These are phyloP conservation scores for Syncerus caffer DNA, from an alignment of 2,797 vertebrate genomes.

Conservation along the genomic window DNA sequence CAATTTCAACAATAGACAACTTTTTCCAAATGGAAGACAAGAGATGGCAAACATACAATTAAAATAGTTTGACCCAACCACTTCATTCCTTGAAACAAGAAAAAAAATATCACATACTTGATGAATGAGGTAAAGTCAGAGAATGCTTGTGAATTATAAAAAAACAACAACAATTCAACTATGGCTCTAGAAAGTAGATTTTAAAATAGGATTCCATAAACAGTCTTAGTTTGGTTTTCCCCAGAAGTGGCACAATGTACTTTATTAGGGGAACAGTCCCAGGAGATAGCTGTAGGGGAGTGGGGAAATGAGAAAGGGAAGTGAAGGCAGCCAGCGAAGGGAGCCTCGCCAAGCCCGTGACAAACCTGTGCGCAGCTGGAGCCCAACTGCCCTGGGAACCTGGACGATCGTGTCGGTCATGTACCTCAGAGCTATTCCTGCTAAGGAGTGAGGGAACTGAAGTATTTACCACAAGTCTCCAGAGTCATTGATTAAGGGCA, in stretches of 20 bases:
- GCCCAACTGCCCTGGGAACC: no score
- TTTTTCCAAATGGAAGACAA: conserved; percentile 51
- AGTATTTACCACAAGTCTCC: neutral
- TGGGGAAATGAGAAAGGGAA: neutral
- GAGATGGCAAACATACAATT: conserved; percentile 38
- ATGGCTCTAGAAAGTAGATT: neutral
- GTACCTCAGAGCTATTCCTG: neutral
- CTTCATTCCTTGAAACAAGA: conserved; percentile 47
- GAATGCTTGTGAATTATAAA: conserved; percentile 5
- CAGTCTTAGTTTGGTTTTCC: neutral
- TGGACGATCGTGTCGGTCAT: neutral
- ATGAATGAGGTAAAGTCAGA: conserved; percentile 51
- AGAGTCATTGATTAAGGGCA: neutral
- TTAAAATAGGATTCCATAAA: conserved; percentile 4
- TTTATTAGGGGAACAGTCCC: neutral
- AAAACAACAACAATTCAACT: neutral
- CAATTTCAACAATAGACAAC: conserved; percentile 7
- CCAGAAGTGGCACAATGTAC: neutral
- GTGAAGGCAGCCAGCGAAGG: neutral
- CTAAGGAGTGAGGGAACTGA: neutral
- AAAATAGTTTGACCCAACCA: conserved; percentile 36
- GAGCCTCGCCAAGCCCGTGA: neutral
- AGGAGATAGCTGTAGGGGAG: neutral
- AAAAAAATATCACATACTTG: conserved; percentile 27
- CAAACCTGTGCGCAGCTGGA: neutral